A percentile compares a stretch with the other conserved stretches of the same genome.
Evolutionary conservation across 2,888 invertebrate genomes (phyloP).

Genomic region (Nomada goodeniana): DNA sequence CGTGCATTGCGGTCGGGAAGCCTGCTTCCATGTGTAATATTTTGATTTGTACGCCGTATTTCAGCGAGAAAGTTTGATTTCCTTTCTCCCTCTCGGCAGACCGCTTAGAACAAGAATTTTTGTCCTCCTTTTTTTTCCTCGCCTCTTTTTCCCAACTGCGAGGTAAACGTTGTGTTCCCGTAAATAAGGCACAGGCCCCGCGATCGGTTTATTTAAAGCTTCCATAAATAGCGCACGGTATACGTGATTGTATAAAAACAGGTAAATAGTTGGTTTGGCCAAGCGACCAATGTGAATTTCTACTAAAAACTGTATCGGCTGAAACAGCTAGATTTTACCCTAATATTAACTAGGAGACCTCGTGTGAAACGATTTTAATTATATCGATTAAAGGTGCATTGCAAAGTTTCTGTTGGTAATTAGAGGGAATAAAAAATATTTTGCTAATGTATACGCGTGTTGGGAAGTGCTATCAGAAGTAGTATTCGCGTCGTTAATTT

Average conservation of each 20-base stretch:
- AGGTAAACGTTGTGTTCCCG: background rate
- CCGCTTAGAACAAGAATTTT: slow-evolving; percentile 30
- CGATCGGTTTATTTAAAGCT: background rate
- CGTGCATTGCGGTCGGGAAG: slow-evolving; percentile 19
- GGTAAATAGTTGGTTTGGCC: too few relatives aligned
- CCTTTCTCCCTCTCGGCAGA: slow-evolving; percentile 48
- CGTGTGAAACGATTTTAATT: too few relatives aligned
- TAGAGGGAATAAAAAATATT: background rate
- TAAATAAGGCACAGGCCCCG: background rate
- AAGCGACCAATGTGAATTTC: too few relatives aligned
- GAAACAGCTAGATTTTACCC: too few relatives aligned
- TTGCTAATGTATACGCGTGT: background rate
- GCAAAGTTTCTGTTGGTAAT: background rate
- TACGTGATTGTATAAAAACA: too few relatives aligned
- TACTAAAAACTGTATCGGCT: too few relatives aligned
- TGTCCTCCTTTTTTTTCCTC: background rate
- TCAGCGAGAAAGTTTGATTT: slow-evolving; percentile 60
- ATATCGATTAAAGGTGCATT: too few relatives aligned
- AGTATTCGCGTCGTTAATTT: slow-evolving; percentile 7
- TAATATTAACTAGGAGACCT: too few relatives aligned
- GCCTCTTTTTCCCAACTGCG: background rate
- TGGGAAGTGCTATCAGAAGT: background rate
- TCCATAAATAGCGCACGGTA: background rate
- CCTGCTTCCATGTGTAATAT: slow-evolving; percentile 55
- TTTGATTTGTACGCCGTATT: slow-evolving; percentile 57